Evolutionary conservation across 2,888 invertebrate species (phyloP).

Genomic region (Drosophila atripex): DNA sequence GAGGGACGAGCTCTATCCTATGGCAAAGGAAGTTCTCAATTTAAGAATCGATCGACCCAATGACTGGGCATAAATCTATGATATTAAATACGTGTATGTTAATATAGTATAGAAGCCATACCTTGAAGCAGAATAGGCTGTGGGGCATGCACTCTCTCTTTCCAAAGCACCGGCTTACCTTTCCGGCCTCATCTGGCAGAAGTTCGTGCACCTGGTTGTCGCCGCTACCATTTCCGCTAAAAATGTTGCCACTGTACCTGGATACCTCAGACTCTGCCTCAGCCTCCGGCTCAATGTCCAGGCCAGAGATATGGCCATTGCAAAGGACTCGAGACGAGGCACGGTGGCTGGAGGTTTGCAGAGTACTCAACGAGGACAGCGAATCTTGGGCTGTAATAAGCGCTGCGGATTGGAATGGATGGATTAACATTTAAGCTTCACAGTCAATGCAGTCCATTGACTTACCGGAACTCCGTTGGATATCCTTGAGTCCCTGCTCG

Average conservation of each 20-base stretch:
- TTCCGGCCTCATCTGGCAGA: conserved; percentile 82
- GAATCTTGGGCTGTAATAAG: conserved; percentile 74
- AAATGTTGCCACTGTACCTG: conserved; percentile 49
- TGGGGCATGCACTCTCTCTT: conserved; percentile 93
- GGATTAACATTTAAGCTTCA: neutral
- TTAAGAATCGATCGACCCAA: conserved; percentile 26
- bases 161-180: conserved; percentile 88
- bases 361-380: conserved; percentile 67
- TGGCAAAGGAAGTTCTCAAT: conserved; percentile 38
- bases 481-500: conserved; percentile 83
- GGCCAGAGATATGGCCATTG: conserved; percentile 61
- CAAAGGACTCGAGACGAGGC: conserved; percentile 54
- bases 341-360: conserved; percentile 67
- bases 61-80: conserved; percentile 62
- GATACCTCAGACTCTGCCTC: conserved; percentile 40
- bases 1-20: conserved; percentile 42
- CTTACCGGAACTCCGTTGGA: conserved; percentile 83
- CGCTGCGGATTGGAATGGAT: conserved; percentile 36
- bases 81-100: conserved; percentile 84
- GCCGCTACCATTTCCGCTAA: conserved; percentile 32
- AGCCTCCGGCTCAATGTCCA: conserved; percentile 25
- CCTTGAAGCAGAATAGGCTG: conserved; percentile 94
- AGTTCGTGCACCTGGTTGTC: conserved; percentile 66
- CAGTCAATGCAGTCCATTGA: neutral
- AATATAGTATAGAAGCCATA: conserved; percentile 85